A percentile compares a stretch with the other conserved stretches of the same genome.
Conservation (phyloP, 1,140 invertebrate genomes). For the Euura saliciscinereae region DNA sequence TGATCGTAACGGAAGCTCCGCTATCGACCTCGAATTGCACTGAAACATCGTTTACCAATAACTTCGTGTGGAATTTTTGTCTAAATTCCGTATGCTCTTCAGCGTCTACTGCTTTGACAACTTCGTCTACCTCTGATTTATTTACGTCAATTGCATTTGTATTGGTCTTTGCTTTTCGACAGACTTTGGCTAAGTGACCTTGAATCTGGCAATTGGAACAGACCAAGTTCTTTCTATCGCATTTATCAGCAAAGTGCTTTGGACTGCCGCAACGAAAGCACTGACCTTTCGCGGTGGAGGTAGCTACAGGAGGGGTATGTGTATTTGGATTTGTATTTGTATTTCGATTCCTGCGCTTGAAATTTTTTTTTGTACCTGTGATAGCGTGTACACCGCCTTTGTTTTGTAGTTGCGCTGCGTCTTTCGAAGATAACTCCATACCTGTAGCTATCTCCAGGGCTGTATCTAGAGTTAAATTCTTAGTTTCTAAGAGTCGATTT, state of each 20-base stretch:
- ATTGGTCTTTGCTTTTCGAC: no score
- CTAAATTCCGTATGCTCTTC: conserved; percentile 3
- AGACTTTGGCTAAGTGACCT: no score
- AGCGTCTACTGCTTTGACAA: no score
- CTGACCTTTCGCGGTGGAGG: not conserved
- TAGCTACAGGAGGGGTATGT: no score
- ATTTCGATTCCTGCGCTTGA: not conserved
- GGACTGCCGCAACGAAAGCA: conserved; percentile 18
- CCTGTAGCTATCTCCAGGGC: not conserved
- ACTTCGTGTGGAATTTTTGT: conserved; percentile 11
- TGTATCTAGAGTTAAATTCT: conserved; percentile 3
- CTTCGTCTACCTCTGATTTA: no score
- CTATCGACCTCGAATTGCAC: conserved; percentile 17
- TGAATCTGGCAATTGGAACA: no score
- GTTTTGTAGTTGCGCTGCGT: not conserved
- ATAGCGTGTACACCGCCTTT: not conserved
- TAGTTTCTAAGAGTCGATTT: conserved; percentile 17
- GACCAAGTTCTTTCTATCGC: not conserved
- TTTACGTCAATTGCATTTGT: not conserved
- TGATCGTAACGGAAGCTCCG: conserved; percentile 16
- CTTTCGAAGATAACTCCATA: conserved; percentile 12
- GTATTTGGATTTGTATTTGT: not conserved
- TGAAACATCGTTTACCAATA: not conserved
- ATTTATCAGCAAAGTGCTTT: not conserved
- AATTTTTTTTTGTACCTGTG: not conserved